These are phyloP conservation scores for Galagoides demidoff DNA, from an alignment of 2,797 vertebrate species.

Conservation along the genomic window DNA sequence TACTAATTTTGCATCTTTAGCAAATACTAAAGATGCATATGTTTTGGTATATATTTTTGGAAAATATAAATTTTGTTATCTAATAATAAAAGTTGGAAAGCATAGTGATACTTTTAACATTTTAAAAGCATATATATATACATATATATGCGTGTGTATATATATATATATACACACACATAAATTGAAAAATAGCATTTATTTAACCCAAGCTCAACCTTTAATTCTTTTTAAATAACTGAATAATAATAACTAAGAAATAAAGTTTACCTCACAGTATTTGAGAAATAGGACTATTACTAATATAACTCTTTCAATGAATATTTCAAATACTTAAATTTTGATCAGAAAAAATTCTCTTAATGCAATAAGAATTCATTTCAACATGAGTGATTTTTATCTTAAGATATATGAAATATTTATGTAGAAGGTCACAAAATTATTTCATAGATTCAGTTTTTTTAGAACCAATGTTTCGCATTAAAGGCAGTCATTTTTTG, in stretches of 20 bases:
- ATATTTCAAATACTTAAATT: constrained; percentile 27
- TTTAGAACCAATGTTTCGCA: not conserved
- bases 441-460: constrained; percentile 6
- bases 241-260: constrained; percentile 38
- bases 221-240: not conserved
- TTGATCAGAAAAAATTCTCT: constrained; percentile 26
- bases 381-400: constrained; percentile 25
- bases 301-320: constrained; percentile 41
- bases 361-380: constrained; percentile 42
- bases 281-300: constrained; percentile 38
- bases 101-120: constrained; percentile 42
- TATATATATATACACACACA: not conserved
- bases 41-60: constrained; percentile 30
- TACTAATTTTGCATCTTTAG: constrained; percentile 19
- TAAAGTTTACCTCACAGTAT: not conserved
- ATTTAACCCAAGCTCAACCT: constrained; percentile 1
- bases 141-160: no score
- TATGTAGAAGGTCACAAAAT: not conserved
- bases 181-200: not conserved
- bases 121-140: not conserved
- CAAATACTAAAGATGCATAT: not conserved
- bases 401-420: constrained; percentile 23
- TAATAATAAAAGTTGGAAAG: constrained; percentile 17
- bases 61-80: constrained; percentile 46
- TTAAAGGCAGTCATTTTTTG: constrained; percentile 16